These are phyloP conservation scores for Asteroscopus sphinx DNA, from an alignment of 2,888 invertebrate genomes.

Conservation along the genomic window DNA sequence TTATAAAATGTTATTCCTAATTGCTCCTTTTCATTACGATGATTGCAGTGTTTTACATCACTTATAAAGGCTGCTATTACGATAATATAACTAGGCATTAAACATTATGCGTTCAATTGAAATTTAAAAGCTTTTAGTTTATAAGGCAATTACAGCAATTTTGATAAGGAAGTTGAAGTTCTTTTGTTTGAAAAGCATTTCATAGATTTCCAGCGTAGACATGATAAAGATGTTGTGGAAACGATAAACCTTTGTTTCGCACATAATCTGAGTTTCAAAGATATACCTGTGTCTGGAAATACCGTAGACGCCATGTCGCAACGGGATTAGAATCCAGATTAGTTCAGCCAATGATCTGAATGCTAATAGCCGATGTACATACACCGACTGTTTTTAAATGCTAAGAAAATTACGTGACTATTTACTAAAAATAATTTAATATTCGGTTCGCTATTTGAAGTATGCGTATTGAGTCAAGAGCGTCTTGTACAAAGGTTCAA, in stretches of 20 bases:
- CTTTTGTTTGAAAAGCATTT: slow-evolving; percentile 35
- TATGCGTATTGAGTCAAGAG: slow-evolving; percentile 37
- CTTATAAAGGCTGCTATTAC: slow-evolving; percentile 40
- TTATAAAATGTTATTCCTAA: slow-evolving; percentile 53
- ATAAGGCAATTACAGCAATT: slow-evolving; percentile 33
- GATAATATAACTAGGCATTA: slow-evolving; percentile 46
- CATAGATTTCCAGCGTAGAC: slow-evolving; percentile 25
- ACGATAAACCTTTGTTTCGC: slow-evolving; percentile 58
- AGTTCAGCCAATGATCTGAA: slow-evolving; percentile 74
- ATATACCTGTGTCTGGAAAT: slow-evolving; percentile 71
- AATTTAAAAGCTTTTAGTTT: slow-evolving; percentile 45
- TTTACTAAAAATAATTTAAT: slow-evolving; percentile 50
- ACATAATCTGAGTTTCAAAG: slow-evolving; percentile 64
- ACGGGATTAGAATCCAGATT: slow-evolving; percentile 85
- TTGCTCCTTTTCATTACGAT: slow-evolving; percentile 49
- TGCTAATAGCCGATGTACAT: slow-evolving; percentile 66
- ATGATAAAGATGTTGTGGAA: slow-evolving; percentile 40
- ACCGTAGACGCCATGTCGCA: slow-evolving; percentile 71
- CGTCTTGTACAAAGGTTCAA: slow-evolving; percentile 17
- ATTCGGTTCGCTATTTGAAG: slow-evolving; percentile 40
- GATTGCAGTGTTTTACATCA: slow-evolving; percentile 41
- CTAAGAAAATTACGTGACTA: slow-evolving; percentile 60
- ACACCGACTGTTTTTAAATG: slow-evolving; percentile 60
- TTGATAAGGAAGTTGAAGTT: slow-evolving; percentile 37
- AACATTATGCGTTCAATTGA: slow-evolving; percentile 31